Percentiles rank a stretch among this genome's conserved stretches.
These are phyloP conservation scores for Leptopilina myrica DNA, from an alignment of 2,888 invertebrate genomes.

Conservation along the genomic window DNA sequence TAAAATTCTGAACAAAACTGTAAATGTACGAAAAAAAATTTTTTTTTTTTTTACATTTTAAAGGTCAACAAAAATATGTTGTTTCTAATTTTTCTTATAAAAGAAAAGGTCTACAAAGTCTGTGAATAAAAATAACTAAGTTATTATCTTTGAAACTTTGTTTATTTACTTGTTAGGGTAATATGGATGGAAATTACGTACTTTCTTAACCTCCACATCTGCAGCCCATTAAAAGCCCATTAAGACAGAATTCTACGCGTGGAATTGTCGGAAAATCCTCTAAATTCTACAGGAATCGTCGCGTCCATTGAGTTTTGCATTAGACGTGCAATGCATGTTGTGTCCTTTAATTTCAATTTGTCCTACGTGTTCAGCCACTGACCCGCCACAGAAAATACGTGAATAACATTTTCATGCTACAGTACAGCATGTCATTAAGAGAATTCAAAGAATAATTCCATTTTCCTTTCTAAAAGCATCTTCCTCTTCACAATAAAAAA, in stretches of 20 bases:
- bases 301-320: conserved; percentile 6
- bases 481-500: neutral
- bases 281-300: conserved; percentile 1
- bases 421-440: neutral
- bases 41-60: too few relatives aligned
- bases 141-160: neutral
- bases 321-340: conserved; percentile 7
- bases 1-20: too few relatives aligned
- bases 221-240: conserved; percentile 6
- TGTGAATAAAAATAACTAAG: too few relatives aligned
- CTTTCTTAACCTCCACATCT: neutral
- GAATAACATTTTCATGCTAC: conserved; percentile 1
- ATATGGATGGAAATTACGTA: neutral
- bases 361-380: neutral
- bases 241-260: neutral
- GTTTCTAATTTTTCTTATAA: too few relatives aligned
- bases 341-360: conserved; percentile 15
- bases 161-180: neutral
- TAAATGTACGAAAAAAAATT: too few relatives aligned
- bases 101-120: too few relatives aligned
- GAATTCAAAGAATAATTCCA: neutral
- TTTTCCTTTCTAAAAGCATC: neutral
- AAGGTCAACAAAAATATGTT: too few relatives aligned
- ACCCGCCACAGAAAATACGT: neutral
- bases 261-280: neutral